Evolutionary conservation across 2,113 vertebrate species (phyloP).

Genomic region (Colossoma macropomum): DNA sequence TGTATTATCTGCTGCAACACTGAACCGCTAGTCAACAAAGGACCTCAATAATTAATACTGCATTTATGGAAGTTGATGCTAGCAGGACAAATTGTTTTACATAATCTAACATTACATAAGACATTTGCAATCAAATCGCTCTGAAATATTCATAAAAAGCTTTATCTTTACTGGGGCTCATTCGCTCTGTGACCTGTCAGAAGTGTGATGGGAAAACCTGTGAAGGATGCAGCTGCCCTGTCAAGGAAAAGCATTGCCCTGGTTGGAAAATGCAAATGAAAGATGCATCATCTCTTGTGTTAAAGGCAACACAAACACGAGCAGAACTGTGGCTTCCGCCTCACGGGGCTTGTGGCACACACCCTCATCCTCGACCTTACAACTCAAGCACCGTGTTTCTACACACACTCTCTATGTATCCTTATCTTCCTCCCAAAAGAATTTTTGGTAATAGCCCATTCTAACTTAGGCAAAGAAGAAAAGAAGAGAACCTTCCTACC

Average conservation of each 20-base stretch:
- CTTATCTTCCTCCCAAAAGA: constrained; percentile 54
- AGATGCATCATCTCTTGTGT: constrained; percentile 17
- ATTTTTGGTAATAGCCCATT: constrained; percentile 63
- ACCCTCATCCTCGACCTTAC: constrained; percentile 19
- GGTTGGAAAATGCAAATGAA: constrained; percentile 55
- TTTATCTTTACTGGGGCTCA: constrained; percentile 30
- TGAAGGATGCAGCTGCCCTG: constrained; percentile 11
- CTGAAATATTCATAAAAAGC: constrained; percentile 62
- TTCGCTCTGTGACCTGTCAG: constrained; percentile 43
- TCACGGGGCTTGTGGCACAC: constrained; percentile 21
- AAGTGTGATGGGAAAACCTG: constrained; percentile 13
- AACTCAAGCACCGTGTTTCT: constrained; percentile 50
- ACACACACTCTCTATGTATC: constrained; percentile 61
- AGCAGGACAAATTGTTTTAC: constrained; percentile 58
- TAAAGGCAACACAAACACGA: constrained; percentile 18
- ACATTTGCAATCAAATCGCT: constrained; percentile 51
- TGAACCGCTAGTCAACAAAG: constrained; percentile 24
- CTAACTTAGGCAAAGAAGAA: constrained; percentile 57
- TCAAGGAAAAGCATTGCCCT: constrained; percentile 40
- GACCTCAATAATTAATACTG: constrained; percentile 61
- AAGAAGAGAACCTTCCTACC: constrained; percentile 46
- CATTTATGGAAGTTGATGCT: constrained; percentile 33
- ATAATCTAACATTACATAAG: constrained; percentile 57
- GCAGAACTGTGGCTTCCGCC: constrained; percentile 3
- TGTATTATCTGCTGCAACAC: neutral